Base-by-base conservation (phyloP, 2,888 invertebrate genomes). In the Platycheirus albimanus region DNA sequence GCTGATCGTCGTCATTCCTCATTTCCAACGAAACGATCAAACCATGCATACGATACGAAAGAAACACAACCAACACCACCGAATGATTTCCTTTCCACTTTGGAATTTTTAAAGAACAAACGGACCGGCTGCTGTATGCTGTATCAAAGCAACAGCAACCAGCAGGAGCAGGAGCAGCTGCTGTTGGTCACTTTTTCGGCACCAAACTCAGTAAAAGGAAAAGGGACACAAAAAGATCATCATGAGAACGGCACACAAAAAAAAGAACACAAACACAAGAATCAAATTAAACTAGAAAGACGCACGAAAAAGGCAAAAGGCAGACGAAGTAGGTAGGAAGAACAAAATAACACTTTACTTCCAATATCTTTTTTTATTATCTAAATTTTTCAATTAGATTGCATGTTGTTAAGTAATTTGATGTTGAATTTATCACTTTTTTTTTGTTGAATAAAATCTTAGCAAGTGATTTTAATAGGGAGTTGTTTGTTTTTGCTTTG, bases 101-200 rank as follows among this genome's bases (percentile, higher is more conserved):
- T 17, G 19, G 11, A 36, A 36, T n/a, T 54, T 54, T 8, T 24
- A 45, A 38, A 15, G 49, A 28, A 28, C 17, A 38, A 19, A 38
- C 47, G 41, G 19, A 38, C 49, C 63, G 43, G 58, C 58, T 11
- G 43, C 47, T 58, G 58, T 20, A n/a, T n/a, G 13, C n/a, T 41
- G 38, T 13, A 58, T 24, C 24, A 38, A 38, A 36, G 33, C 56
- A 56, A 47, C 11, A 6, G 67, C 67, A 36, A 36, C 70, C 30
- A 47, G 77, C 72, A 15, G 74, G 67, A 49, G 79, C 69, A 56
- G 61, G 6, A 47, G 77, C 72, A 15, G 74, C 74, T 56, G 79
- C 69, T 63, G 61, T 30, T 79, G 74, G 78, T 45, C 74, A 78
- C 74, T 72, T 67, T 64, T 15, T 43, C 63, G 47, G 49, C 54